Evolutionary conservation across 2,113 vertebrate genomes (phyloP), one percentile per base, ranked within the genome.

Genomic region (Machaerirhynchus nigripectus): DNA sequence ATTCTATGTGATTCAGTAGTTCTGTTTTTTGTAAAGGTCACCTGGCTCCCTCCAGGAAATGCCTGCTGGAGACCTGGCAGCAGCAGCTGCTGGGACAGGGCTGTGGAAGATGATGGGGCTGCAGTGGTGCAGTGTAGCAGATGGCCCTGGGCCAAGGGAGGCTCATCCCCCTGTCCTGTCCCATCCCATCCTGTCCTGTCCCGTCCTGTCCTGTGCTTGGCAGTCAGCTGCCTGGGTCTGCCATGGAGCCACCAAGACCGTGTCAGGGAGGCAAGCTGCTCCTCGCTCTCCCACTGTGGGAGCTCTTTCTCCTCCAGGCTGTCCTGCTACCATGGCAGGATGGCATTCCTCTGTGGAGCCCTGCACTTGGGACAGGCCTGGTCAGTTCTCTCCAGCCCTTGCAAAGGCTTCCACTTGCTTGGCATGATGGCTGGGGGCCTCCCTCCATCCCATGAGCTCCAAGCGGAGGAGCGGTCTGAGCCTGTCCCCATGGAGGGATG

Each of bases 401-500:
- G n/a, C n/a, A 39, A 49, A 70, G 23, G 23, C 8, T 46, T 24
- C 28, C 14, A 8, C 20, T 55, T 53, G 15, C 8, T 63, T 47
- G 17, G 5, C 16, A 5, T 5, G 26, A 31, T 14, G 16, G 21
- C 28, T 47, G 47, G 8, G 46, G 56, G 6, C 8, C 4, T 46
- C 11, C 47, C 30, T 53, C 28, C 16, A 21, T 26, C 13, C 40
- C 22, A 16, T 0, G 2, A n/a, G 20, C 64, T 55, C 40, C 40
- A 30, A 56, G n/a, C 1, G 0, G 39, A 24, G 56, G 39, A 78
- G n/a, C 0, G 0, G 5, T 13, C 35, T 44, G 33, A 46, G 47
- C 28, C 47, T 11, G 24, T 17, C 40, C 23, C 40, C 19, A 13
- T 9, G 64, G 13, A 87, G 28, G 39, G n/a, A 61, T 1, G 2